A percentile compares a stretch with the other conserved stretches of the same genome.
Conservation (phyloP, 1,140 invertebrate genomes). For the Notospermus geniculatus region DNA sequence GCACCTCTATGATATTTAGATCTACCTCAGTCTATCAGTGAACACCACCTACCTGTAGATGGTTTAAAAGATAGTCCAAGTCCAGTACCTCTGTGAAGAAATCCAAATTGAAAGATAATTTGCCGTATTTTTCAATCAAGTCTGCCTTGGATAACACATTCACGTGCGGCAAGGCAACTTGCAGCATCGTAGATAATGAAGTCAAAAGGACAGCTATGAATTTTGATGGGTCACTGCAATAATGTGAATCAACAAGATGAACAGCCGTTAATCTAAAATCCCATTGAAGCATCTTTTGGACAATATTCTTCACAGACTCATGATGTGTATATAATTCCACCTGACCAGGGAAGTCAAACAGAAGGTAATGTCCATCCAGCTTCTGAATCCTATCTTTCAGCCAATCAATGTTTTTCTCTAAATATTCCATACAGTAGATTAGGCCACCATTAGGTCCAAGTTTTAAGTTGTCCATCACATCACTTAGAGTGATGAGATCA, state of each 20-base stretch:
- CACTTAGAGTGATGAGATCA: conserved; percentile 81
- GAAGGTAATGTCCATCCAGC: conserved; percentile 66
- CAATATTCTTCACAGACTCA: conserved; percentile 76
- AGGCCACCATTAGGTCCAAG: conserved; percentile 96
- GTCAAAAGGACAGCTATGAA: conserved; percentile 86
- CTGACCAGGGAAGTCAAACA: conserved; percentile 89
- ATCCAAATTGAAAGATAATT: conserved; percentile 85
- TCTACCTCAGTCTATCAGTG: no score
- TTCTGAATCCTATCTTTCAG: conserved; percentile 59
- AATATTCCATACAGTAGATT: conserved; percentile 93
- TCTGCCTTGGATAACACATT: conserved; percentile 97
- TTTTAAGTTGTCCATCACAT: conserved; percentile 82
- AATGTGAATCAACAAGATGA: conserved; percentile 94
- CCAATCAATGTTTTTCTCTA: conserved; percentile 91
- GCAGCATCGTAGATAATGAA: conserved; percentile 89
- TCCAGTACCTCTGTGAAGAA: conserved; percentile 97
- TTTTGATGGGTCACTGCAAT: conserved; percentile 90
- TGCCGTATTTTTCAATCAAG: conserved; percentile 76
- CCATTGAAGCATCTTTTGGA: conserved; percentile 64
- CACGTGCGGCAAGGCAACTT: conserved; percentile 88
- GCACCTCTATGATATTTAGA: no score
- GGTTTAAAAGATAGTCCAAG: conserved; percentile 84
- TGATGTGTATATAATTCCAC: conserved; percentile 97
- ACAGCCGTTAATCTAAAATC: conserved; percentile 81
- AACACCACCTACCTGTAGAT: conserved; percentile 62